phyloP scores from a whole-genome alignment of 2,888 invertebrate genomes.

The Stenodema calcarata region DNA sequence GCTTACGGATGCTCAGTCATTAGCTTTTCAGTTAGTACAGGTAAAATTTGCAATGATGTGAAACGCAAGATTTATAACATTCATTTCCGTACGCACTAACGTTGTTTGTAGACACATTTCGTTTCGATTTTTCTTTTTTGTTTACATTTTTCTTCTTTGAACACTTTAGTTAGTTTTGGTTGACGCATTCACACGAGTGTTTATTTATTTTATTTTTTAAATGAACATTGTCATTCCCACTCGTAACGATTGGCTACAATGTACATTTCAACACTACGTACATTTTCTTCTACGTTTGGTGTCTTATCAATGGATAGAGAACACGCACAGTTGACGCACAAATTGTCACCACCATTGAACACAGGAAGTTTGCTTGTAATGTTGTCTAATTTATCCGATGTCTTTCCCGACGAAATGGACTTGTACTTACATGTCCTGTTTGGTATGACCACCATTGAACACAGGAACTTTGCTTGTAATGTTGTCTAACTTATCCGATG shows the following conservation, averaged over 20 bases:
- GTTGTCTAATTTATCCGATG: neutral
- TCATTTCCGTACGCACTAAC: slow-evolving; percentile 3
- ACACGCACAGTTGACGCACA: neutral
- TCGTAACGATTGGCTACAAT: neutral
- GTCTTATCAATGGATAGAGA: neutral
- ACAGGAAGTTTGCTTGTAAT: neutral
- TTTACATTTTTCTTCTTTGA: too few species aligned
- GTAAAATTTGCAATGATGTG: slow-evolving; percentile 16
- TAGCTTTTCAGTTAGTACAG: slow-evolving; percentile 25
- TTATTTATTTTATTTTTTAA: neutral
- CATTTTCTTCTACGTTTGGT: neutral
- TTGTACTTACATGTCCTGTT: neutral
- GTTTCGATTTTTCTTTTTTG: neutral
- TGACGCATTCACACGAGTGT: neutral
- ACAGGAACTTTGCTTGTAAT: neutral
- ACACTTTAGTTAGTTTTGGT: neutral
- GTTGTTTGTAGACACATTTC: neutral
- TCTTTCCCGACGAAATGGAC: neutral
- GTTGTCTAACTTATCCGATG: neutral
- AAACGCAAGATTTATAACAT: neutral
- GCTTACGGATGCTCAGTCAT: slow-evolving; percentile 21
- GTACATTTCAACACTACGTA: neutral
- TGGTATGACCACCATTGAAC: neutral
- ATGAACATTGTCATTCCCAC: neutral
- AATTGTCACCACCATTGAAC: neutral